Evolutionary conservation across 2,888 invertebrate species (phyloP), one percentile per base, ranked within the genome.

Genomic region (Ischnus inquisitorius): DNA sequence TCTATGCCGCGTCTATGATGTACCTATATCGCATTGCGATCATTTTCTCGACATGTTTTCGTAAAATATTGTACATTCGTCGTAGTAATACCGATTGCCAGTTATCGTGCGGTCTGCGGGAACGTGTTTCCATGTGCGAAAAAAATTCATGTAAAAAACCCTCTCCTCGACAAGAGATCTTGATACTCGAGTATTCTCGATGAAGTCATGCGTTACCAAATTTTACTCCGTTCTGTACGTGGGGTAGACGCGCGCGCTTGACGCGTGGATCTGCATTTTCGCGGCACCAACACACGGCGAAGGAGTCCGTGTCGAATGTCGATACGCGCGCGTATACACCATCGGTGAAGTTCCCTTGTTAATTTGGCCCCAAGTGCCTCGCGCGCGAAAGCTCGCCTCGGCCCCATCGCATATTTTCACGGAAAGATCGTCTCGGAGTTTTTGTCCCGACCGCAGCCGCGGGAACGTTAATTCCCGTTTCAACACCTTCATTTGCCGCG

Each of bases 391-490:
- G n/a, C n/a, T n/a, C 34, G 34, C 34, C 8, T 34, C 34, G 8
- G 6, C 79, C 51, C 67, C 76, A 84, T 84, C 83, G 82, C 83
- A 84, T 84, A 85, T 87, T 87, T 87, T 87, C 82, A 79, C 79
- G 72, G 68, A 78, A 80, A 81, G 80, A 79, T 65, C 62, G 51
- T 74, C 28, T 25, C 14, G 46, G 22, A 28, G 25, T 43, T 39
- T 43, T 39, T 39, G 22, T 71, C 28, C 46, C n/a, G 43, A 22
- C 25, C 10, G 46, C 62, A 25, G 62, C 74, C 75, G 74, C 64
- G 82, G 46, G 75, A 78, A 83, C 72, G 78, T 87, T 88, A 88
- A 88, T 88, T 84, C 86, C 62, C 84, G 78, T 85, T 86, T 88
- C 88, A 88, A 87, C 88, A 88, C 88, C 86, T 87, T 80, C 79